Evolutionary conservation across 2,797 vertebrate species (phyloP).

Genomic region (Coreius guichenoti): DNA sequence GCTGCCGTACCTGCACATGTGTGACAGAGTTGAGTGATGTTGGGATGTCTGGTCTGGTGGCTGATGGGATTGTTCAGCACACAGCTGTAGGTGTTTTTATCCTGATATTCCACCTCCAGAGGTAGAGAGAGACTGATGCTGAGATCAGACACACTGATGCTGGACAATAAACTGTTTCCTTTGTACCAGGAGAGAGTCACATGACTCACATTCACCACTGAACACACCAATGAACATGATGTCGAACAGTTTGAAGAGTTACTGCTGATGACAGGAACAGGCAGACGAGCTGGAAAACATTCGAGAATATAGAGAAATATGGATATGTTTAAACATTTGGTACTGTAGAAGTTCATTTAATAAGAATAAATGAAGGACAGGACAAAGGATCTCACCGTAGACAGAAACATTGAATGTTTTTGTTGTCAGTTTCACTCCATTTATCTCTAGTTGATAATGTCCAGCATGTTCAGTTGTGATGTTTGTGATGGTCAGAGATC

Average conservation of each 20-base stretch:
- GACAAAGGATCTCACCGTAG: no score
- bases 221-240: neutral
- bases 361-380: neutral
- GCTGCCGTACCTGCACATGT: neutral
- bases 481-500: no score
- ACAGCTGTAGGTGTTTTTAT: constrained; percentile 1
- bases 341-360: neutral
- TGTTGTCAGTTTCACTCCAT: no score
- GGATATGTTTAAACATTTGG: neutral
- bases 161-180: constrained; percentile 1
- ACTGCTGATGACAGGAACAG: neutral
- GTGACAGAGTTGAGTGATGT: neutral
- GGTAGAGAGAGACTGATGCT: constrained; percentile 6
- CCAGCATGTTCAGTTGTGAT: no score
- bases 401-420: no score
- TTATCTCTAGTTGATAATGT: no score
- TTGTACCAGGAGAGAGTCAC: neutral
- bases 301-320: neutral
- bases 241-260: neutral
- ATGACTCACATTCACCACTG: neutral
- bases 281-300: neutral
- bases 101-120: constrained; percentile 6
- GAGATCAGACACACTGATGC: neutral
- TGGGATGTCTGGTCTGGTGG: neutral
- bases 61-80: neutral